Evolutionary conservation across 1,140 invertebrate species (phyloP), one percentile per base, ranked within the genome.

Genomic region (Penaeus indicus): DNA sequence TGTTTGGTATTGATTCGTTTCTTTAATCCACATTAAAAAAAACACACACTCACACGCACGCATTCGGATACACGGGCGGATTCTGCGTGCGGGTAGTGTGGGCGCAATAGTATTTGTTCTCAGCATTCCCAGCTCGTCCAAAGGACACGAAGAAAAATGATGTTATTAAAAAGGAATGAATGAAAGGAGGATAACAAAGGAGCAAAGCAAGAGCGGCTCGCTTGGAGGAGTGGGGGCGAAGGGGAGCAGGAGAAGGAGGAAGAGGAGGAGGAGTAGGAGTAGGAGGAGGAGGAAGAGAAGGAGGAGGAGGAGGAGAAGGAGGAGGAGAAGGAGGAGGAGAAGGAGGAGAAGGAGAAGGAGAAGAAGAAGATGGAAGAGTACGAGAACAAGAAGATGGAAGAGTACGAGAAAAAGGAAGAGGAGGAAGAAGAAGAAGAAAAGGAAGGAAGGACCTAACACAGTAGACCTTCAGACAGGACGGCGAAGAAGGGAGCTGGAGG

Each of bases 341-440:
- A 22, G 42, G 11, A 32, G 18, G 22, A 79, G 21, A 4, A n/a
- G 25, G 42, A 38, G 8, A 10, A 78, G 0, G 42, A 42, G 4
- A 21, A 42, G 42, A 1, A 47, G 42, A 4, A 10, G 22, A 18
- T 5, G 38, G 8, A 18, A 5, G 38, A 22, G 18, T 3, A 18
- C 5, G 38, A 79, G 77, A 38, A 18, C 4, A 79, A 47, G 16
- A 19, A 38, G 11, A 27, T 3, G 21, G 42, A 8, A 3, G 21
- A 47, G 11, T 13, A 19, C 8, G 42, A 79, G 19, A 21, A 10
- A 47, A 10, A 42, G 1, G 42, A 11, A 38, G 22, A 42, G 38
- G 18, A 27, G 72, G n/a, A n/a, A 75, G 72, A 75, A n/a, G 72
- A 75, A n/a, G n/a, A 27, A 75, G 72, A 75, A n/a, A 38, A 27